Evolutionary conservation across 2,113 vertebrate species (phyloP).

Genomic region (Fukomys damarensis): DNA sequence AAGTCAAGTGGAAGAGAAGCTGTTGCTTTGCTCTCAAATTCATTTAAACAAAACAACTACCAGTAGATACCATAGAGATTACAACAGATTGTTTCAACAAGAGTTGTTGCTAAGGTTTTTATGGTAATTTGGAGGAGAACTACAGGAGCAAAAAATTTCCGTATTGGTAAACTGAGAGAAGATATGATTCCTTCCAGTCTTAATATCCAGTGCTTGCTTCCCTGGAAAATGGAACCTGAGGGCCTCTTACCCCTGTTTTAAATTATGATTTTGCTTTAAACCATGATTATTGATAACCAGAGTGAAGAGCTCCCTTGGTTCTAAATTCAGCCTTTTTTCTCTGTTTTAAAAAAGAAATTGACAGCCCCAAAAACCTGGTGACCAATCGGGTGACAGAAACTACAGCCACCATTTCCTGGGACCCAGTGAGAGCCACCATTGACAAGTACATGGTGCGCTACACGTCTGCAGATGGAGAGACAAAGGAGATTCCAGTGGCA

Average conservation of each 20-base stretch:
- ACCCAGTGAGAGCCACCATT: constrained; percentile 85
- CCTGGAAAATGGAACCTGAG: not conserved
- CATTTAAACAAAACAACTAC: not conserved
- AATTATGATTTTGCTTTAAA: no score
- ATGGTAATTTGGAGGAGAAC: not conserved
- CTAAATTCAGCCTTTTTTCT: constrained; percentile 20
- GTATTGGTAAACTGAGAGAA: not conserved
- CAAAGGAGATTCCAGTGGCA: constrained; percentile 82
- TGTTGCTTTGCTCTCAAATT: not conserved
- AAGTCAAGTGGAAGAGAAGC: not conserved
- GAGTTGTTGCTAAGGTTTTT: not conserved
- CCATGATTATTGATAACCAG: not conserved
- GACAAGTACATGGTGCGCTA: constrained; percentile 90
- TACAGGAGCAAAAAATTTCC: not conserved
- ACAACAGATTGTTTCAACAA: not conserved
- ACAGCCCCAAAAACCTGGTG: constrained; percentile 85
- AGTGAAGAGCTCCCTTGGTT: not conserved
- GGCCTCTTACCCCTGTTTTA: not conserved
- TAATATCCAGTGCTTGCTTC: not conserved
- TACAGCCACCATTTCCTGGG: constrained; percentile 89
- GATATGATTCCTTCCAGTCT: not conserved
- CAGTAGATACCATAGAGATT: not conserved
- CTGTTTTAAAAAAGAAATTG: constrained; percentile 71
- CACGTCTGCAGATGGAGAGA: constrained; percentile 85
- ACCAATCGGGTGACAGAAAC: constrained; percentile 88